Evolutionary conservation across 92 coral and sea anemone species (phyloP).

Genomic region (Montipora capitata): DNA sequence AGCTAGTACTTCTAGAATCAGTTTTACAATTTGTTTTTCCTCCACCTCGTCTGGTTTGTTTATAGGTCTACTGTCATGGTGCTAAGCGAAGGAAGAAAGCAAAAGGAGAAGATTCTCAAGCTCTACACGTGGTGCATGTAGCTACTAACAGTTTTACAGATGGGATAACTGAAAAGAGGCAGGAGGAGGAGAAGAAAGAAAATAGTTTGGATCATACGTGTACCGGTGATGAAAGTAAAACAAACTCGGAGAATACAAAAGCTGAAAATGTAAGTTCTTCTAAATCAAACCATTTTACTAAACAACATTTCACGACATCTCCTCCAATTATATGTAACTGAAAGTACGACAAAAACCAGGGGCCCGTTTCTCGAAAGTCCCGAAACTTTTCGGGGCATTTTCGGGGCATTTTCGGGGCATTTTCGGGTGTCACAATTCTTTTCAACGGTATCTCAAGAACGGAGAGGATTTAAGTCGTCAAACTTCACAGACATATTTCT

Average conservation of each 20-base stretch:
- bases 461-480: no score
- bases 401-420: no score
- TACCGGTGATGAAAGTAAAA: neutral
- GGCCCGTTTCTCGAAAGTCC: no score
- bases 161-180: neutral
- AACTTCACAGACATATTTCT: no score
- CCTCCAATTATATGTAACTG: no score
- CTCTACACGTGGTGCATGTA: conserved; percentile 36
- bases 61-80: conserved; percentile 63
- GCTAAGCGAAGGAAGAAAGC: conserved; percentile 63
- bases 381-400: no score
- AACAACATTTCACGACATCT: no score
- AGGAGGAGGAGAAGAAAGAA: conserved; percentile 1
- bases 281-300: no score
- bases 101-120: conserved; percentile 16
- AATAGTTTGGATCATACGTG: neutral
- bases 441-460: no score
- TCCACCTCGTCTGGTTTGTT: neutral
- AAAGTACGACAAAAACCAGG: no score
- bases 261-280: neutral
- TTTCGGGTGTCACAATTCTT: no score
- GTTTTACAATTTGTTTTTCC: neutral
- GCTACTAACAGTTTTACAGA: conserved; percentile 17
- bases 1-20: neutral
- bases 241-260: neutral